Evolutionary conservation across 2,797 vertebrate species (phyloP).

Genomic region (Corythornis leucogaster): DNA sequence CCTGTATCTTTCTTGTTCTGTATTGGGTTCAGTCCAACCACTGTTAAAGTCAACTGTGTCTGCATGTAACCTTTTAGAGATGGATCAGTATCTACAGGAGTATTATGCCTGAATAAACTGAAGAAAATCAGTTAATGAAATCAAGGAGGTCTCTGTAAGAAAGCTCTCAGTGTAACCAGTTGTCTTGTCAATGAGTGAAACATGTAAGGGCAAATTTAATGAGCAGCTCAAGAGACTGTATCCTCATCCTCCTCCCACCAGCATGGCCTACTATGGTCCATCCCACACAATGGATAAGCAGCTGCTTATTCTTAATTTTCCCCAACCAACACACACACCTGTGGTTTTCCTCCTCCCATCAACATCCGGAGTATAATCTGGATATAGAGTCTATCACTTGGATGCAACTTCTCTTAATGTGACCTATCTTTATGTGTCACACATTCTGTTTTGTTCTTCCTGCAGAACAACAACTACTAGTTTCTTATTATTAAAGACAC

Average conservation of each 20-base stretch:
- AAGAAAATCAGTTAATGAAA: conserved; percentile 6
- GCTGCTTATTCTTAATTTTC: conserved; percentile 21
- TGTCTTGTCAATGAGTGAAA: neutral
- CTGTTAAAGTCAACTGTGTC: neutral
- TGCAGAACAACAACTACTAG: neutral
- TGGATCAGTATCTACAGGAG: neutral
- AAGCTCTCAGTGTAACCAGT: neutral
- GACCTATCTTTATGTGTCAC: neutral
- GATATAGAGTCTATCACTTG: neutral
- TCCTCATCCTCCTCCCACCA: neutral
- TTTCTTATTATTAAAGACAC: conserved; percentile 24
- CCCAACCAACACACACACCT: neutral
- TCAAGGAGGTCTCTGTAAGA: neutral
- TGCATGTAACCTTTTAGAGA: neutral
- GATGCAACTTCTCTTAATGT: neutral
- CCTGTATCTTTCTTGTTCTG: neutral
- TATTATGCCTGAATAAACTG: neutral
- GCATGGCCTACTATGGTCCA: neutral
- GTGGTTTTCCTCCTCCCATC: conserved; percentile 40
- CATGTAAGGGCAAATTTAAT: neutral
- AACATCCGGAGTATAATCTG: neutral
- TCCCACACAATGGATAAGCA: conserved; percentile 25
- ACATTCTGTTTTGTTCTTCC: neutral
- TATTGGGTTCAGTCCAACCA: neutral
- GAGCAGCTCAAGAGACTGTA: neutral